Evolutionary conservation across 2,113 vertebrate genomes (phyloP), one percentile per base, ranked within the genome.

Genomic region (Aphyosemion australe): DNA sequence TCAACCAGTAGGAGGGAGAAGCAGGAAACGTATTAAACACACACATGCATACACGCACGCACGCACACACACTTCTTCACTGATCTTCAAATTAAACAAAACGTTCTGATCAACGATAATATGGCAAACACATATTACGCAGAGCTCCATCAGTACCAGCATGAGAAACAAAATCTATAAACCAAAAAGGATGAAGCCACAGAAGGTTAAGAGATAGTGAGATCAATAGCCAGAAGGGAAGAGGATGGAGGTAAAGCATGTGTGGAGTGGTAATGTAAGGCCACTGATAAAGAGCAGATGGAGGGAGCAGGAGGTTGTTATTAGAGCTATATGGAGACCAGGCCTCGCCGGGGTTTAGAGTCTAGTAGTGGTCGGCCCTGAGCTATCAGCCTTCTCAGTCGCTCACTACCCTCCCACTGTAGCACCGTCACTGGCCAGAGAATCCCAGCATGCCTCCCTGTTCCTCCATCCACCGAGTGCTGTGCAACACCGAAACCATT

Each of bases 251-350:
- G 82, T 69, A 76, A 81, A 78, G 76, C 58, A 57, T 42, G 41
- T 42, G 54, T 82, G 72, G 71, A 84, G 84, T 82, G 61, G 79
- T 74, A 65, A 74, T 74, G 70, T 76, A 83, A 73, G 79, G 77
- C 84, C 64, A 20, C 82, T 90, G 90, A 92, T 88, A 69, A 87
- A 72, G 88, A 92, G 86, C 90, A 93, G 90, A 92, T 92, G 90
- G 88, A 88, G 61, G 72, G 78, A 79, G 82, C 83, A 61, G 75
- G 68, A 72, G 87, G 76, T 85, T 86, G 72, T 87, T 88, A 90
- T 92, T 90, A 89, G 84, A 65, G 79, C 76, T 82, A 83, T 82
- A 75, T 58, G 60, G 83, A 74, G 80, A 87, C 72, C 3, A 14
- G 79, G 79, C 61, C 79, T 78, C 80, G 50, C 69, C 65, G 55